phyloP scores from a whole-genome alignment of 2,888 invertebrate species.

The Creontiades dilutus region DNA sequence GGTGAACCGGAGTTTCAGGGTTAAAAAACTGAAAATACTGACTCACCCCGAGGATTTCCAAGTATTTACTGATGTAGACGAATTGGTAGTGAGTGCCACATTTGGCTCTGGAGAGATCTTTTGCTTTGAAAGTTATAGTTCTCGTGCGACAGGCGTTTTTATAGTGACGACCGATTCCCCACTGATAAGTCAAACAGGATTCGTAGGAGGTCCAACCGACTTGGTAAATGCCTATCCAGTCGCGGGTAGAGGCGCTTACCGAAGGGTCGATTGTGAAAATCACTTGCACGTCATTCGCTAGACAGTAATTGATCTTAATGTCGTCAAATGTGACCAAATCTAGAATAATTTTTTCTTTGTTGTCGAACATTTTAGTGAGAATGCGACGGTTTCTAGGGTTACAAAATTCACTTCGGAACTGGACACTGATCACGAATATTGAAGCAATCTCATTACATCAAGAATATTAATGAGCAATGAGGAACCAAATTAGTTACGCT shows the following conservation, averaged over 20 bases:
- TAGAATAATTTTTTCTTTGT: slow-evolving; percentile 57
- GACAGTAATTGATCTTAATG: slow-evolving; percentile 65
- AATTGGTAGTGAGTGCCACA: slow-evolving; percentile 71
- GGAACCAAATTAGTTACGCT: not conserved
- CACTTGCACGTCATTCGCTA: slow-evolving; percentile 65
- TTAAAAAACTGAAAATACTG: slow-evolving; percentile 56
- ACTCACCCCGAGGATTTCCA: slow-evolving; percentile 71
- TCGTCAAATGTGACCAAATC: slow-evolving; percentile 71
- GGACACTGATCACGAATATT: not conserved
- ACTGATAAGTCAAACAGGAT: slow-evolving; percentile 70
- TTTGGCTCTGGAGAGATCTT: slow-evolving; percentile 66
- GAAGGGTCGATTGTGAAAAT: slow-evolving; percentile 69
- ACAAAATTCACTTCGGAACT: not conserved
- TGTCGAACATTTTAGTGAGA: not conserved
- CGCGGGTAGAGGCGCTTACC: slow-evolving; percentile 71
- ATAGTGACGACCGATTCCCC: slow-evolving; percentile 69
- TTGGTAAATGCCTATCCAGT: slow-evolving; percentile 73
- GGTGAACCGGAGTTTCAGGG: not conserved
- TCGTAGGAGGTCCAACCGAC: slow-evolving; percentile 71
- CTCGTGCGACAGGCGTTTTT: slow-evolving; percentile 69
- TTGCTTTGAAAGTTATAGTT: slow-evolving; percentile 60
- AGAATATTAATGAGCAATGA: not conserved
- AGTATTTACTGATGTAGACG: slow-evolving; percentile 72
- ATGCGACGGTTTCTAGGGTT: not conserved
- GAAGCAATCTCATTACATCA: not conserved